Conservation (phyloP, 2,888 invertebrate genomes). For the Danaus chrysippus region DNA sequence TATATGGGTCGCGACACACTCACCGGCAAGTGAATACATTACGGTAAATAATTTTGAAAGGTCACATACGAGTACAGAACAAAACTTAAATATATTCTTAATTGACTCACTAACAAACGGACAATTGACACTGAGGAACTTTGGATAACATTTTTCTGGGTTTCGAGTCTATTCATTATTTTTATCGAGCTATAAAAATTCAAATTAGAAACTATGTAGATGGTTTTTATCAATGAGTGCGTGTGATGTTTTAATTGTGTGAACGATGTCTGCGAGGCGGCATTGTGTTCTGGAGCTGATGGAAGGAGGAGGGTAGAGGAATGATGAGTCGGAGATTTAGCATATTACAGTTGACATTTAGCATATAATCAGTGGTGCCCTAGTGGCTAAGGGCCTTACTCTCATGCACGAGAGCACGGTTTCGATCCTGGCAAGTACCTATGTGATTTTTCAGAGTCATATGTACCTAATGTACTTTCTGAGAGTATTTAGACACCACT, state of each 20-base stretch:
- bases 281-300: slow-evolving; percentile 21
- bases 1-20: slow-evolving; percentile 5
- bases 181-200: background rate
- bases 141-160: no score
- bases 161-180: no score
- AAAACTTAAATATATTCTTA: no score
- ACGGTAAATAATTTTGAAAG: slow-evolving; percentile 7
- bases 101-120: no score
- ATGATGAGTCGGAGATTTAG: slow-evolving; percentile 13
- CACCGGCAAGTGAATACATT: background rate
- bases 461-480: no score
- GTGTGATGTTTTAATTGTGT: slow-evolving; percentile 20
- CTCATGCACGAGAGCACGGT: no score
- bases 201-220: background rate
- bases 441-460: no score
- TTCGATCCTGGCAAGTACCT: no score
- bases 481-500: no score
- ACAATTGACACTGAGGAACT: no score
- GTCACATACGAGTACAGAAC: background rate
- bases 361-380: no score
- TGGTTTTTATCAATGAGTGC: slow-evolving; percentile 1
- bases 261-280: slow-evolving; percentile 21
- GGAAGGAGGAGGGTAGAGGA: slow-evolving; percentile 10
- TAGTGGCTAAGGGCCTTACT: no score
- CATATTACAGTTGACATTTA: slow-evolving; percentile 1